Percentiles rank a stretch among this genome's conserved stretches.
phyloP scores from a whole-genome alignment of 2,888 invertebrate genomes.

The Hedychridium roseum region DNA sequence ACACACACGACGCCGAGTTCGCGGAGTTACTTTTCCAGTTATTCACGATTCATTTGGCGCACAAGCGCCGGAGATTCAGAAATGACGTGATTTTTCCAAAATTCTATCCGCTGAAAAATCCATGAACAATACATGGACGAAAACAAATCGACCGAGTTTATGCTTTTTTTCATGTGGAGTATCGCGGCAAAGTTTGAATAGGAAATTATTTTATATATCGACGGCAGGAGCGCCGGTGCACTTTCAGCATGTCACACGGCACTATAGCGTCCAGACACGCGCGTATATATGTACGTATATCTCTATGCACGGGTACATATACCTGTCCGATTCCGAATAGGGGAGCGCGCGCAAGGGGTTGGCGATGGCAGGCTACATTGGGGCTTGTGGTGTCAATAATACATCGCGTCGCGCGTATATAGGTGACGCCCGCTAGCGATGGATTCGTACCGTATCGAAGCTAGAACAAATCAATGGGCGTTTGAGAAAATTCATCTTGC shows the following conservation, averaged over 20 bases:
- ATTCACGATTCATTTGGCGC: too few relatives aligned
- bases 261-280: conserved; percentile 10
- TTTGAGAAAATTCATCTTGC: too few relatives aligned
- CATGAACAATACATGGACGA: too few relatives aligned
- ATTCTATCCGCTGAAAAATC: too few relatives aligned
- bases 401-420: conserved; percentile 47
- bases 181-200: conserved; percentile 2
- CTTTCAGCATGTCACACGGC: conserved; percentile 32
- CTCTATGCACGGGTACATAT: conserved; percentile 24
- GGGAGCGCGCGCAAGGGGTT: conserved; percentile 42
- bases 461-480: too few relatives aligned
- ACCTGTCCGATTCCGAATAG: conserved; percentile 49
- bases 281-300: conserved; percentile 4
- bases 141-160: too few relatives aligned
- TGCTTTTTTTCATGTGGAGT: too few relatives aligned
- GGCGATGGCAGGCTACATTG: conserved; percentile 49
- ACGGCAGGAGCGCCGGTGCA: conserved; percentile 2
- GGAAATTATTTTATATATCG: conserved; percentile 11
- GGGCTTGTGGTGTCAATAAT: conserved; percentile 56
- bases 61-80: too few relatives aligned
- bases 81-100: too few relatives aligned
- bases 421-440: conserved; percentile 43
- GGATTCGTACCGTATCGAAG: too few relatives aligned
- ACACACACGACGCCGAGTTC: conserved; percentile 7
- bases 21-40: too few relatives aligned